Evolutionary conservation across 2,797 vertebrate species (phyloP).

Genomic region (Spinus pinus): DNA sequence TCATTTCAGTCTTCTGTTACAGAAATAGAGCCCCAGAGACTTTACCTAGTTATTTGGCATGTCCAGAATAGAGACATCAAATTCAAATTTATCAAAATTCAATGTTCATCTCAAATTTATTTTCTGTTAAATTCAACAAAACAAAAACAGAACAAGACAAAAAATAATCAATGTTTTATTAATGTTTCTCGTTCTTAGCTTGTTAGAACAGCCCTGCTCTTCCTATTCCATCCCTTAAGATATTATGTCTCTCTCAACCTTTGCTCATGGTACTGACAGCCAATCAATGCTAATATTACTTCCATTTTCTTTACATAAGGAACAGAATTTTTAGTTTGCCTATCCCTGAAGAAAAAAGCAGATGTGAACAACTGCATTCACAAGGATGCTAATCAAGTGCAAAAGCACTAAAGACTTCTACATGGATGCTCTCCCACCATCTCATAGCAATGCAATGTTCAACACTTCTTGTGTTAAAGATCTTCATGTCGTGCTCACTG

Average conservation of each 20-base stretch:
- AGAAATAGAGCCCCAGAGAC: not conserved
- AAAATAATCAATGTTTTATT: not conserved
- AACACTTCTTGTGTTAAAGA: not conserved
- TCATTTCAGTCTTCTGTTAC: not conserved
- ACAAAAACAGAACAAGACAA: not conserved
- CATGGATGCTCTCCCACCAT: not conserved
- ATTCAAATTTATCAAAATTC: not conserved
- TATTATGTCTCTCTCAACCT: not conserved
- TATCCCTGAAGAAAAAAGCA: not conserved
- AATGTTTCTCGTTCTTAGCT: not conserved
- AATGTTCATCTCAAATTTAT: not conserved
- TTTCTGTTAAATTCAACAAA: not conserved
- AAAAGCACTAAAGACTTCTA: not conserved
- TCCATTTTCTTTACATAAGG: not conserved
- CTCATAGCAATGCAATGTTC: not conserved
- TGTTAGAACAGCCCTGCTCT: not conserved
- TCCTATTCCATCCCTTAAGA: not conserved
- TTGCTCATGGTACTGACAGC: not conserved
- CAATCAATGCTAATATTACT: not conserved
- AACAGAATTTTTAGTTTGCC: not conserved
- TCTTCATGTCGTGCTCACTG: accelerated
- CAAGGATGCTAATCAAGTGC: not conserved
- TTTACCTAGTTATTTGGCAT: not conserved
- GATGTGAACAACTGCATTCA: not conserved
- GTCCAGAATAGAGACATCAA: not conserved